Evolutionary conservation across 1,140 invertebrate species (phyloP).

Genomic region (Cylas formicarius): DNA sequence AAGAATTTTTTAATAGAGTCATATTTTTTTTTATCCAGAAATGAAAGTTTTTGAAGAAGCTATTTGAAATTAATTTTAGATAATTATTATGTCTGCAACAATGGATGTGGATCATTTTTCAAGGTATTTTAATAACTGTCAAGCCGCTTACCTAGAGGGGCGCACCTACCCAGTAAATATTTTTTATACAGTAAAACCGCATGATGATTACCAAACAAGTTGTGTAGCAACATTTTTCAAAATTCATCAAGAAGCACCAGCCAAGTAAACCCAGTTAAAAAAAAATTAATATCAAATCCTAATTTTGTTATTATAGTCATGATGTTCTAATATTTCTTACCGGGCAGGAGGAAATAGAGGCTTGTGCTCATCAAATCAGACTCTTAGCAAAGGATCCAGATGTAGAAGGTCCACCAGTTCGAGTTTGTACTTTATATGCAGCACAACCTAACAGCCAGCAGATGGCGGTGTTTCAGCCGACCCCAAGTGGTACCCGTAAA

Average conservation of each 20-base stretch:
- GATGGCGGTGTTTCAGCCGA: conserved; percentile 66
- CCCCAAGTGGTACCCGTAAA: conserved; percentile 65
- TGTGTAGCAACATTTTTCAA: conserved; percentile 84
- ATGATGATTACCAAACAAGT: conserved; percentile 79
- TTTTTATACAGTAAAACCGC: conserved; percentile 63
- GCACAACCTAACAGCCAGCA: conserved; percentile 71
- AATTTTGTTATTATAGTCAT: conserved; percentile 50
- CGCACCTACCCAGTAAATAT: conserved; percentile 79
- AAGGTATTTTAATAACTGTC: conserved; percentile 80
- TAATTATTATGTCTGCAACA: conserved; percentile 90
- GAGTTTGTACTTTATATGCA: conserved; percentile 77
- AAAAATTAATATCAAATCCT: too few relatives aligned
- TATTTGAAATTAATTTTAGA: conserved; percentile 39
- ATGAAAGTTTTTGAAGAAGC: conserved; percentile 1
- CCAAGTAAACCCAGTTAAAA: too few relatives aligned
- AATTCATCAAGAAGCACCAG: conserved; percentile 75
- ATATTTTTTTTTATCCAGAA: conserved; percentile 3
- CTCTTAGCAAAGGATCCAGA: conserved; percentile 62
- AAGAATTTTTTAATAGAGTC: too few relatives aligned
- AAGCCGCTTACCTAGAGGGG: conserved; percentile 84
- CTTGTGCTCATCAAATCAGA: conserved; percentile 67
- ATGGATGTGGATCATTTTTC: conserved; percentile 93
- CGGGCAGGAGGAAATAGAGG: conserved; percentile 97
- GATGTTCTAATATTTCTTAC: conserved; percentile 97
- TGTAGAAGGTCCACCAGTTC: conserved; percentile 50